Conservation (phyloP, 2,797 vertebrate genomes). For the Thaleichthys pacificus region DNA sequence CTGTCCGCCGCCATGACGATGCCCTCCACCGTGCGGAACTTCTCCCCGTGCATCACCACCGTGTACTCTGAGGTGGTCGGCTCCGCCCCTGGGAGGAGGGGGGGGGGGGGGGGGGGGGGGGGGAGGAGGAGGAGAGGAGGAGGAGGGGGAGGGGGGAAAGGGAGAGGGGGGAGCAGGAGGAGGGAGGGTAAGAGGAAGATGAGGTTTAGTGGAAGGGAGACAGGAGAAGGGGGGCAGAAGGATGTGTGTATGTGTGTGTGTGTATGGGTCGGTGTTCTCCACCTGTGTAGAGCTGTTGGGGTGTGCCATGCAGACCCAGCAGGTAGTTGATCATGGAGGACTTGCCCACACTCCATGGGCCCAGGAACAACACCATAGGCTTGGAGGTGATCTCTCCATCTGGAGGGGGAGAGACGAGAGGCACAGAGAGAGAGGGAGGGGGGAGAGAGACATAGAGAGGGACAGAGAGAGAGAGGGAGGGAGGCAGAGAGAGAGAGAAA, state of each 20-base stretch:
- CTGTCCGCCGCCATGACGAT: conserved; percentile 99
- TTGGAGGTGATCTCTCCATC: conserved; percentile 96
- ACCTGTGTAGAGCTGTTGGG: conserved; percentile 81
- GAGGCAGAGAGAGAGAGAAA: neutral
- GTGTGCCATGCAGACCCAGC: conserved; percentile 86
- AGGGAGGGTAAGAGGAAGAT: neutral
- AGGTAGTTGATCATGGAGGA: conserved; percentile 99
- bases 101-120: neutral
- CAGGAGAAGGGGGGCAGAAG: neutral
- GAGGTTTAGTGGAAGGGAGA: conserved; percentile 2
- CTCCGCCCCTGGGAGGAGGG: conserved; percentile 83
- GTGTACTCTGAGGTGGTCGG: conserved; percentile 98
- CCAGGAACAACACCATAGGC: conserved; percentile 96
- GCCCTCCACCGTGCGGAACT: conserved; percentile 89
- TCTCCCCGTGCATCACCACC: conserved; percentile 93
- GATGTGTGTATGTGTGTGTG: neutral
- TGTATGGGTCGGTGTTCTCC: neutral
- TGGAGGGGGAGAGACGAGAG: conserved; percentile 49
- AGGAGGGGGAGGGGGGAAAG: neutral
- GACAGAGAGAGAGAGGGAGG: neutral
- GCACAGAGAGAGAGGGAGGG: neutral
- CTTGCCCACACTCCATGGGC: conserved; percentile 98
- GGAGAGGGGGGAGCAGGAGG: too few species aligned
- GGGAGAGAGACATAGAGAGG: neutral
- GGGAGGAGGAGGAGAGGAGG: neutral